Conservation (phyloP, 2,113 vertebrate species). For the Atlantisia rogersi region DNA sequence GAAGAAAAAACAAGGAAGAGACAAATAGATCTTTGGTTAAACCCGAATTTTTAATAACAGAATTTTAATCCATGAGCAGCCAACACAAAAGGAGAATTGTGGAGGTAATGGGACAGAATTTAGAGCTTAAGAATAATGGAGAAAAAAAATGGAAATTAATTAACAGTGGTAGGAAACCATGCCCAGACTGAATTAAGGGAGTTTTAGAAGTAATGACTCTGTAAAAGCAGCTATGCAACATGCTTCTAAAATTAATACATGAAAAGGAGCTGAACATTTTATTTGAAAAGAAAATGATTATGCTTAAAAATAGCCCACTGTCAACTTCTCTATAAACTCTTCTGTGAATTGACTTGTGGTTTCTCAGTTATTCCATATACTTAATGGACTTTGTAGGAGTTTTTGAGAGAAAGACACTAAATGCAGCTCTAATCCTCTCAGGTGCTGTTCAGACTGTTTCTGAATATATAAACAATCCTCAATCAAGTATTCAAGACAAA, state of each 20-base stretch:
- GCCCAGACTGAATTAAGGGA: neutral
- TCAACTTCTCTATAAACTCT: neutral
- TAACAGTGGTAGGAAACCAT: neutral
- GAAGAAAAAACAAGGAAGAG: neutral
- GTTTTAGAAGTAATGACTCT: neutral
- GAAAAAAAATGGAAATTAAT: constrained; percentile 12
- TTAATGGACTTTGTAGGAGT: neutral
- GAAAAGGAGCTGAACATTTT: constrained; percentile 1
- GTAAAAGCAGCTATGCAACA: neutral
- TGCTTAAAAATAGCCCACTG: constrained; percentile 27
- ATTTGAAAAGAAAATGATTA: neutral
- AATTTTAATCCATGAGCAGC: neutral
- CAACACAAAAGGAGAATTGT: neutral
- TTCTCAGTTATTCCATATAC: neutral
- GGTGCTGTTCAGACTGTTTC: neutral
- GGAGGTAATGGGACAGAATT: neutral
- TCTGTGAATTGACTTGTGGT: neutral
- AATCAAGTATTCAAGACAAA: neutral
- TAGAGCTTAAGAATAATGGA: neutral
- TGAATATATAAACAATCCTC: constrained; percentile 13
- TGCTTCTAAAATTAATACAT: constrained; percentile 9
- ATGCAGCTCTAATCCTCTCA: neutral
- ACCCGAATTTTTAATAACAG: neutral
- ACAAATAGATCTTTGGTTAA: neutral
- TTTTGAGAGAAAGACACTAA: constrained; percentile 7